Evolutionary conservation across 1,140 invertebrate species (phyloP), one percentile per base, ranked within the genome.

Genomic region (Heliconius himera): DNA sequence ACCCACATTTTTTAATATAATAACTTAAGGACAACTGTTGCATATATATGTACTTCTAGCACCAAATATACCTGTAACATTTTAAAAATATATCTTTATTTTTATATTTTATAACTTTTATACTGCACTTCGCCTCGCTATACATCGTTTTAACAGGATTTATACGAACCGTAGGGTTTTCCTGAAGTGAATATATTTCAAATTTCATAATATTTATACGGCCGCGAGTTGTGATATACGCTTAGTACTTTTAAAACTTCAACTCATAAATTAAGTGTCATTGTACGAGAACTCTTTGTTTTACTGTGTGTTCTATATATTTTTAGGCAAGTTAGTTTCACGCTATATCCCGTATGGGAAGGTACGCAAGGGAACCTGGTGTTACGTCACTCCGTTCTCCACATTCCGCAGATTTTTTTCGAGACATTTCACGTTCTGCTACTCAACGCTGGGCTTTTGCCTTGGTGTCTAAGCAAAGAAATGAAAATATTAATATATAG

Each of bases 111-210:
- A 66, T 13, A 66, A 66, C 60, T 6, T 20, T 56, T 2, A 29
- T 29, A 66, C 26, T 66, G 60, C 60, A 66, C n/a, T 66, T 66
- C 16, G 41, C 41, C 26, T 13, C 3, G 60, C 11, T 11, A 29
- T 66, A 66, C 26, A 66, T 66, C 29, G 60, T 66, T 66, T 66
- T 66, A 66, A 66, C 60, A 66, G 60, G 60, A 66, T 66, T 66
- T 66, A 66, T 66, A 66, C 11, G 60, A 66, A 29, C 60, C 26
- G 22, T n/a, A 66, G 60, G 60, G 29, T 66, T 66, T 66, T 66
- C 60, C 26, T 66, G 22, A 66, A 66, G 60, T 66, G 60, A 66
- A 66, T 66, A 66, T 66, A 66, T 66, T 66, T 66, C 60, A 66
- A 66, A 66, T 26, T 66, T 66, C 22, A 66, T 66, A 66, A 66